A percentile compares a stretch with the other conserved stretches of the same genome.
These are phyloP conservation scores for Aradophagus sp. DNA, from an alignment of 1,140 invertebrate genomes.

Conservation along the genomic window DNA sequence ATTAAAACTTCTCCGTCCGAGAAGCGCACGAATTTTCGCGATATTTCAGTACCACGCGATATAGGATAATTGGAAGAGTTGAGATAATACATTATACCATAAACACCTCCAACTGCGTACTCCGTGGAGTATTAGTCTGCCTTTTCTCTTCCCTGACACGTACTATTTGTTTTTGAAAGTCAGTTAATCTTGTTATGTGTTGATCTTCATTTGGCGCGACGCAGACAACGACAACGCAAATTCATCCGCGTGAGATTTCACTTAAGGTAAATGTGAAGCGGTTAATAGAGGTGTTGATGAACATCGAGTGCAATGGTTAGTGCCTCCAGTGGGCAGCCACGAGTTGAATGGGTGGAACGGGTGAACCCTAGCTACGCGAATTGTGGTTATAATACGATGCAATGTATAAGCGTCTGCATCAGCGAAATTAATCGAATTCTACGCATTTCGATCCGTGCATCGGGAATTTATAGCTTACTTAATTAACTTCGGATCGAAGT, in stretches of 20 bases:
- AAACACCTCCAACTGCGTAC: no score
- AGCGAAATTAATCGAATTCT: slow-evolving; percentile 56
- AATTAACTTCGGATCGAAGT: slow-evolving; percentile 32
- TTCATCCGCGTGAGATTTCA: slow-evolving; percentile 26
- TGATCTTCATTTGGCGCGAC: slow-evolving; percentile 16
- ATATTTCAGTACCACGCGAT: no score
- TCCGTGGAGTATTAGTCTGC: no score
- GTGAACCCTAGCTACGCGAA: slow-evolving; percentile 35
- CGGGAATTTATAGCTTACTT: slow-evolving; percentile 48
- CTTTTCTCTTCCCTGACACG: no score
- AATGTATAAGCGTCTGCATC: slow-evolving; percentile 50
- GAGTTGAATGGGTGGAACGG: slow-evolving; percentile 36
- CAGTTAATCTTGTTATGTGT: slow-evolving; percentile 16
- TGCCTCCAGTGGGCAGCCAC: slow-evolving; percentile 21
- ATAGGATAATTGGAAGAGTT: no score
- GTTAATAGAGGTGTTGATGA: slow-evolving; percentile 50
- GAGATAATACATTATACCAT: no score
- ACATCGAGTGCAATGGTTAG: slow-evolving; percentile 18
- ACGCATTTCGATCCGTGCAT: slow-evolving; percentile 49
- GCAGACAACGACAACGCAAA: slow-evolving; percentile 5
- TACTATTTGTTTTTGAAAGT: no score
- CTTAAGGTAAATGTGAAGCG: slow-evolving; percentile 38
- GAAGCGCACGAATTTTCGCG: no score
- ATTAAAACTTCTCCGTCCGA: no score
- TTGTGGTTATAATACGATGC: slow-evolving; percentile 52